Base-by-base conservation (phyloP, 2,797 vertebrate species). In the Salmo trutta region DNA sequence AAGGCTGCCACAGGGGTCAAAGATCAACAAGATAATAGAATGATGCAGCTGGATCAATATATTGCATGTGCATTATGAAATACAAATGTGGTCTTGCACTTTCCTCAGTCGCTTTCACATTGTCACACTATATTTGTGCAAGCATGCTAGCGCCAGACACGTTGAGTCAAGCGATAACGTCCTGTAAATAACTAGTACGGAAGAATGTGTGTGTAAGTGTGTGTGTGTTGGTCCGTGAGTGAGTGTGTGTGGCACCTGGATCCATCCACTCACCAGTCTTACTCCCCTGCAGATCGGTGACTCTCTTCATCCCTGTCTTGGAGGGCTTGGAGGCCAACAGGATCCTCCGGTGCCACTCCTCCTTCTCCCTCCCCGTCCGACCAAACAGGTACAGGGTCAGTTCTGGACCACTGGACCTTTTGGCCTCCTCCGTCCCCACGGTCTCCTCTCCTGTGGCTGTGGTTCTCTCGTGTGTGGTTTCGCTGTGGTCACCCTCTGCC, bases 281-380 rank as follows among this genome's bases (percentile, higher is more conserved):
- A 84, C 80, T 90, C 76, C 88, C 92, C 24, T 88, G 87, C 64
- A 91, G 53, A 75, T 77, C 85, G 3, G 87, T 33, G 2, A 81
- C 71, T 88, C 94, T 97, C 88, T 92, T 97, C 16, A 80, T 71
- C 77, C 96, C 95, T 0, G 80, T 86, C 89, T 96, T 98, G 73
- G 91, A 87, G 81, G 91, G 88, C 82, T 89, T 96, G 24, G 97
- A 97, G 31, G 96, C 98, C 0, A 94, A 87, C 51, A 97, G 88
- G 71, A 99, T 95, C 72, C 93, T 91, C 76, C 93, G 93, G 89
- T 98, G 99, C 98, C 98, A 99, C 71, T 98, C 97, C 85, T 99
- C 98, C 87, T 99, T 99, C 84, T 99, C 97, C 75, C 97, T 91
- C 3, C 98, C 98, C 0, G 97, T 98, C 88, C 98, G 95, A 70